Base-by-base conservation (phyloP, 2,888 invertebrate genomes). In the Cephus runcator region DNA sequence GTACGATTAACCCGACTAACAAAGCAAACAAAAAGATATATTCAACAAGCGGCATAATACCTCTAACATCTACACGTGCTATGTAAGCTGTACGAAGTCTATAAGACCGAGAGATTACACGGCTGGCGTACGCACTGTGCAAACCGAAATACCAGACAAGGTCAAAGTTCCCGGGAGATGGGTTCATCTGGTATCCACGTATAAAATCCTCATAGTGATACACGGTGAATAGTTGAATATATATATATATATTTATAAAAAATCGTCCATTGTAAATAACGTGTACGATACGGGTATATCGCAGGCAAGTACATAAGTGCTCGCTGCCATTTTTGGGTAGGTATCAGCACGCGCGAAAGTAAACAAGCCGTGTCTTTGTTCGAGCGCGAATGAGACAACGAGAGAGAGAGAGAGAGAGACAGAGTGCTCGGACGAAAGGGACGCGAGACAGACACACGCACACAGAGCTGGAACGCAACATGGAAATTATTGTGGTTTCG, bases 331-430 rank as follows among this genome's bases (percentile, higher is more conserved):
- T 56, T 56, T 56, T 56, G 56, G 56, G 56, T 56, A 56, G 15
- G 56, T 56, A 56, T 56, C 23, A 15, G 56, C 56, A 56, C 56
- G 56, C 56, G 56, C 23, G 56, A 56, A 56, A 56, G 56, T 56
- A 56, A 56, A 56, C 56, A 56, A 56, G 56, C 23, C 23, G 56
- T 56, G 56, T 56, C 56, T 56, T 56, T 56, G 56, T 56, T 74
- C 34, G 35, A 56, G 34, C 31, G 76, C 76, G 73, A 76, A 69
- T 75, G 36, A 75, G 69, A 33, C 75, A 34, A 34, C 71, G 77
- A 76, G 73, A 79, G 79, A 73, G 69, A 31, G 1, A 31, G 68
- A 69, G 77, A 76, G 73, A 79, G 79, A 73, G 69, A 31, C 3
- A 31, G 68, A 69, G 78, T 33, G 6, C 34, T 73, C 30, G 40